A percentile compares a stretch with the other conserved stretches of the same genome.
Conservation (phyloP, 2,888 invertebrate species). For the Microchrysa polita region DNA sequence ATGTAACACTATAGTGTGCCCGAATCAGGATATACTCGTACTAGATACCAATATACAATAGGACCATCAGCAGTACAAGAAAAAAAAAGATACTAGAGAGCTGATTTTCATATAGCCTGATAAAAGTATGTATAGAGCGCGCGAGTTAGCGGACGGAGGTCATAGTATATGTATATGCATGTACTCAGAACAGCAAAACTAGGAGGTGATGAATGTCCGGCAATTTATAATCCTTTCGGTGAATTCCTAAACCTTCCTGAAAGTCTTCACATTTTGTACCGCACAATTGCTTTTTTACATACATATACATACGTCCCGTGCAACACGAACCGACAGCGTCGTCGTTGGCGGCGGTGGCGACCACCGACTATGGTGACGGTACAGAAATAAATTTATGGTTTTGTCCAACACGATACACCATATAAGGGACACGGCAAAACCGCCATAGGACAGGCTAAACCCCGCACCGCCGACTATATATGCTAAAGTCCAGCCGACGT, state of each 20-base stretch:
- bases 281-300: constrained; percentile 36
- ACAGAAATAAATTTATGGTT: constrained; percentile 38
- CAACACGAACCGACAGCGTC: constrained; percentile 7
- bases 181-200: background rate
- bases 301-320: no score
- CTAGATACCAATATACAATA: no score
- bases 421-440: background rate
- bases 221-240: constrained; percentile 42
- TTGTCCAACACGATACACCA: constrained; percentile 5
- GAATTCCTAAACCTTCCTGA: constrained; percentile 25
- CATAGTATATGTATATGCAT: no score
- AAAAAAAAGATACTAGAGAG: constrained; percentile 4
- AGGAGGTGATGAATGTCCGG: constrained; percentile 41
- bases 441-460: background rate
- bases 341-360: background rate
- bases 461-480: no score
- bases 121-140: background rate
- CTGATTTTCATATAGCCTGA: constrained; percentile 6
- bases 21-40: background rate
- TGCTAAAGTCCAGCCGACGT: constrained; percentile 10
- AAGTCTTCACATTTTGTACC: constrained; percentile 33
- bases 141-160: background rate
- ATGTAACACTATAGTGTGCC: constrained; percentile 7
- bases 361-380: background rate
- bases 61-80: background rate